Base-by-base conservation (phyloP, 2,797 vertebrate species). In the Kryptopterus vitreolus region DNA sequence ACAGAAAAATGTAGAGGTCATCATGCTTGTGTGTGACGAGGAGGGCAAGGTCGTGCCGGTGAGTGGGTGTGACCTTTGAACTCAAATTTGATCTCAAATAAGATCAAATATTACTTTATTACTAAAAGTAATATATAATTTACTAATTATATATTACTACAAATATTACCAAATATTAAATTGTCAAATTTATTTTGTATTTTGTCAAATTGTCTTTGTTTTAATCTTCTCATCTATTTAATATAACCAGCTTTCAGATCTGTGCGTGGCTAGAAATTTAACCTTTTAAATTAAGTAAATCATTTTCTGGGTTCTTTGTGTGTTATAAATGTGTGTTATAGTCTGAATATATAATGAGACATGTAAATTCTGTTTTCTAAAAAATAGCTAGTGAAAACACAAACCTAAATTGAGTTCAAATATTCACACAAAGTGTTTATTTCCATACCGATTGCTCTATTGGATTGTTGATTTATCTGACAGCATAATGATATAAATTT, bases 1-100 rank as follows among this genome's bases (percentile, higher is more conserved):
- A 0, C 97, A 99, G 89, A 98, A 98, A 87, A 99, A 98, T 0
- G 95, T 99, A 82, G 98, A 98, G 91, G 97, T 97, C 89, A 96
- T 96, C 84, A 95, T 98, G 96, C 96, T 94, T 92, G 98, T 99
- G 86, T 99, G 96, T 72, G 92, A 97, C 2, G 95, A 98, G 87
- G 96, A 98, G 18, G 97, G 98, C 85, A 98, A 96, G 90, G 88
- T 94, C 9, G 90, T 99, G 77, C 95, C 95, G 83, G 98, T 99
- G 91, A 95, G 94, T 88, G 86, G 52, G 50, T 59, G n/a, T 15
- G 3, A 77, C 20, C 18, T 71, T 53, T 53, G 20, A 53, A 10
- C 18, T 22, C 69, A n/a, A n/a, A n/a, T n/a, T n/a, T 53, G 68
- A 71, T 12, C 16, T 15, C 2, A 43, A 43, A 43, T 43, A 52